Percentiles rank a stretch among this genome's conserved stretches.
Evolutionary conservation across 2,113 vertebrate species (phyloP).

Genomic region (Oryzias melastigma): DNA sequence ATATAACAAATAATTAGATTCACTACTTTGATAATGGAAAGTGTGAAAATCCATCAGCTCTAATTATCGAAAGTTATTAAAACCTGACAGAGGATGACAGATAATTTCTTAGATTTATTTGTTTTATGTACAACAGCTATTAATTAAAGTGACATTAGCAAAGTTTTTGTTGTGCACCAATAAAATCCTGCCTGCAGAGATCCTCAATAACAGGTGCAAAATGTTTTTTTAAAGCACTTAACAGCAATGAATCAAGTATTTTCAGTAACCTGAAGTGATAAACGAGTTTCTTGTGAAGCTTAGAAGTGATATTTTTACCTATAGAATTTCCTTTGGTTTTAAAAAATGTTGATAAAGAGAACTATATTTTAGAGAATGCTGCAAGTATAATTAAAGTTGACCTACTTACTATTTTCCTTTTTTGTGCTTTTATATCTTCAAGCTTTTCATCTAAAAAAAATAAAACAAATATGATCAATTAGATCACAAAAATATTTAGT

Average conservation of each 20-base stretch:
- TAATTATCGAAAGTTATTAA: conserved; percentile 99
- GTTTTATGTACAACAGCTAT: conserved; percentile 92
- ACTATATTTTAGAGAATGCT: too few species aligned
- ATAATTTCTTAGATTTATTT: conserved; percentile 99
- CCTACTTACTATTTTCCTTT: conserved; percentile 95
- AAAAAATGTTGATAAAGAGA: not conserved
- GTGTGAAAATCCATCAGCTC: conserved; percentile 99
- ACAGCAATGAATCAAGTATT: conserved; percentile 62
- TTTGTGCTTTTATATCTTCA: conserved; percentile 90
- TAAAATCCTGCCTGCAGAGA: conserved; percentile 90
- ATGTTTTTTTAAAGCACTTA: conserved; percentile 80
- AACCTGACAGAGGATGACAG: conserved; percentile 99
- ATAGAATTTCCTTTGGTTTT: not conserved
- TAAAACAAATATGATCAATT: conserved; percentile 15
- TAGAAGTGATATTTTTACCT: not conserved
- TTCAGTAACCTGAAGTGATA: not conserved
- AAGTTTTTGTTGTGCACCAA: conserved; percentile 91
- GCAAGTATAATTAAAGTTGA: too few species aligned
- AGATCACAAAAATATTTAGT: not conserved
- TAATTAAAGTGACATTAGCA: conserved; percentile 97
- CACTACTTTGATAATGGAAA: conserved; percentile 99
- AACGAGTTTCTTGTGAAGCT: not conserved
- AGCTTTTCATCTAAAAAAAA: conserved; percentile 88
- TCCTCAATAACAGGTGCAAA: conserved; percentile 87
- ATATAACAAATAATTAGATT: conserved; percentile 99